These are phyloP conservation scores for Drosophila kambysellisi DNA, from an alignment of 2,888 invertebrate species.

Conservation along the genomic window DNA sequence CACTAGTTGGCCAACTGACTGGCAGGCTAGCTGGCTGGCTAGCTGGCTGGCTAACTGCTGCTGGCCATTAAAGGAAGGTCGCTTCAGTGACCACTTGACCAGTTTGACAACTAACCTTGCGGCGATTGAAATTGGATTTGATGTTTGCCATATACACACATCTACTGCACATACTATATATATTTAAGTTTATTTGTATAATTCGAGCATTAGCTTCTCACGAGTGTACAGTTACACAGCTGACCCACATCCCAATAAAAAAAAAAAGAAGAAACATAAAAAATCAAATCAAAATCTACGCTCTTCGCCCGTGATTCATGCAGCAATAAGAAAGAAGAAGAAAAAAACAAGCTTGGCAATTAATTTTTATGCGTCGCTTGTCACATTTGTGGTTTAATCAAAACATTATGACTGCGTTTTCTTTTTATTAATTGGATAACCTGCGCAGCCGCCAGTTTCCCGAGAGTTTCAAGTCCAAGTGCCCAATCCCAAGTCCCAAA, in stretches of 20 bases:
- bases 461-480: slow-evolving; percentile 8
- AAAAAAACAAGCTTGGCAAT: slow-evolving; percentile 67
- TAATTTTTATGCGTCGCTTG: slow-evolving; percentile 74
- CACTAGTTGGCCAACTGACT: slow-evolving; percentile 52
- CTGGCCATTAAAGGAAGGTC: slow-evolving; percentile 73
- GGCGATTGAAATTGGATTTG: slow-evolving; percentile 42
- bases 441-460: slow-evolving; percentile 25
- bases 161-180: neutral
- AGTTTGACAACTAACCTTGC: slow-evolving; percentile 57
- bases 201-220: slow-evolving; percentile 54
- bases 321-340: neutral
- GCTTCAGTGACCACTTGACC: slow-evolving; percentile 42
- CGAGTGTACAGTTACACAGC: slow-evolving; percentile 64
- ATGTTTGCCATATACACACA: slow-evolving; percentile 1
- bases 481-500: neutral
- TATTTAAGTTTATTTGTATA: slow-evolving; percentile 6
- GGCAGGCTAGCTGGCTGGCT: slow-evolving; percentile 10
- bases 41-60: slow-evolving; percentile 27
- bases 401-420: slow-evolving; percentile 79
- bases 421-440: slow-evolving; percentile 76
- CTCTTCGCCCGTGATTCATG: slow-evolving; percentile 27
- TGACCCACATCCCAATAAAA: slow-evolving; percentile 64
- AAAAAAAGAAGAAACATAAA: no score
- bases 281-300: slow-evolving; percentile 42
- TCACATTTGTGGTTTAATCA: slow-evolving; percentile 77